Conservation (phyloP, 2,797 vertebrate species). For the Sebastes reedi region DNA sequence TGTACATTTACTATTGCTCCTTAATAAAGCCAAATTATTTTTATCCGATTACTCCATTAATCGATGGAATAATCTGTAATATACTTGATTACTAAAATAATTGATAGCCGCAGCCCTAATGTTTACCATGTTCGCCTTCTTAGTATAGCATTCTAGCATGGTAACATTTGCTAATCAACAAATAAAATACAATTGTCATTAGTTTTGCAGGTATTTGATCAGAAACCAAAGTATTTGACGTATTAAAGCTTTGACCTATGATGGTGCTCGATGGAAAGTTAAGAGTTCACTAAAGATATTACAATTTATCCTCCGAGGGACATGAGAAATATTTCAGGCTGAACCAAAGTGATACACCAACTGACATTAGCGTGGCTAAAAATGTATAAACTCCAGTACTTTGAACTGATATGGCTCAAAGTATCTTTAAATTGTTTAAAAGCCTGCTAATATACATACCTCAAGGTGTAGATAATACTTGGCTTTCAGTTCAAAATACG, state of each 20-base stretch:
- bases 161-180: not conserved
- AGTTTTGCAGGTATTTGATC: not conserved
- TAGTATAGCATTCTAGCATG: no score
- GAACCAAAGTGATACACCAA: not conserved
- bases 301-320: not conserved
- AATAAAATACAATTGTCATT: not conserved
- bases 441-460: slow-evolving; percentile 77
- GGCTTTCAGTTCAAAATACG: slow-evolving; percentile 97
- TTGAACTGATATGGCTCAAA: not conserved
- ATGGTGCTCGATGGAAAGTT: not conserved
- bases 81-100: no score
- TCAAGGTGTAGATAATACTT: slow-evolving; percentile 97
- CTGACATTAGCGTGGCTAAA: not conserved
- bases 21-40: no score
- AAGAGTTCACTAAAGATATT: not conserved
- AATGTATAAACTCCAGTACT: not conserved
- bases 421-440: not conserved
- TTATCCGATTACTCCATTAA: no score
- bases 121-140: not conserved
- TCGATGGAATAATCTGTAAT: no score
- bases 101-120: no score
- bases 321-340: not conserved
- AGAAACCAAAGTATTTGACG: not conserved
- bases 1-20: not conserved
- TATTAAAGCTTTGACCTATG: not conserved